A percentile compares a stretch with the other conserved stretches of the same genome.
These are phyloP conservation scores for Morone saxatilis DNA, from an alignment of 2,113 vertebrate species.

Conservation along the genomic window DNA sequence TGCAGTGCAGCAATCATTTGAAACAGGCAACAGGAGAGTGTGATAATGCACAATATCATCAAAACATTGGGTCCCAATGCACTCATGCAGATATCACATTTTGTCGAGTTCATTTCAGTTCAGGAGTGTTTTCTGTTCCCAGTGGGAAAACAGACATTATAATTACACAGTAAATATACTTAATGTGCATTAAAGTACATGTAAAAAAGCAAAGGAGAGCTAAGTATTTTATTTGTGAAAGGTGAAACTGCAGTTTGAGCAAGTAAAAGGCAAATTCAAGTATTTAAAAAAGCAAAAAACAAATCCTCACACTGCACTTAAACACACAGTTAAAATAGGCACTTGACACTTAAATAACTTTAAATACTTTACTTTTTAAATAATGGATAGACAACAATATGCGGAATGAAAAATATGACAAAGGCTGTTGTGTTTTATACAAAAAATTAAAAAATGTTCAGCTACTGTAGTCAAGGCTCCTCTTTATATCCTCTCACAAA, in stretches of 20 bases:
- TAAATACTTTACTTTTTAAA: not conserved
- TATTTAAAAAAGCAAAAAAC: not conserved
- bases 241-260: not conserved
- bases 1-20: not conserved
- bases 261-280: not conserved
- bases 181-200: not conserved
- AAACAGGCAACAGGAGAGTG: not conserved
- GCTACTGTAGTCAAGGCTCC: not conserved
- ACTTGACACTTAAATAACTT: not conserved
- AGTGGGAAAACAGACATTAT: not conserved
- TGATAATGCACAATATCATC: constrained; percentile 26
- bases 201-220: not conserved
- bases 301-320: too few relatives aligned
- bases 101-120: constrained; percentile 20
- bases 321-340: too few relatives aligned
- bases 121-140: not conserved
- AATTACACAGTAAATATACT: not conserved
- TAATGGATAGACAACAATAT: not conserved
- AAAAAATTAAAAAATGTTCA: not conserved
- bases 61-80: not conserved
- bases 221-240: not conserved
- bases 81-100: not conserved
- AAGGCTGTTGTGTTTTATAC: not conserved
- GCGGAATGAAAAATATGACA: not conserved
- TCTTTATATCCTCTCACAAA: not conserved